Evolutionary conservation across 1,140 invertebrate species (phyloP).

Genomic region (Vanessa atalanta): DNA sequence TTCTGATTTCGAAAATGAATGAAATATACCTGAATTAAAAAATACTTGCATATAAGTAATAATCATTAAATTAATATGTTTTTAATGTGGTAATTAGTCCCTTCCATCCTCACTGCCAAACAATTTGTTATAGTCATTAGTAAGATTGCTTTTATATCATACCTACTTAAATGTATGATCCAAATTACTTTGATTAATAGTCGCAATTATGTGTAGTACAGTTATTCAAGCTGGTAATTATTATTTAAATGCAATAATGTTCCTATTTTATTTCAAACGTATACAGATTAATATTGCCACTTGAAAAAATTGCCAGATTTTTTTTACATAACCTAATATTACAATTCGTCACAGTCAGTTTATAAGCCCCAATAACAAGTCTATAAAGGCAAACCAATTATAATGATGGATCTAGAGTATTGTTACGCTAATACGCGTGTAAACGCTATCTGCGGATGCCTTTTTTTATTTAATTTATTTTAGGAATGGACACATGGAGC

Average conservation of each 20-base stretch:
- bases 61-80: constrained; percentile 3
- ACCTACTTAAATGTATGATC: neutral
- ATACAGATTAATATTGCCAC: no score
- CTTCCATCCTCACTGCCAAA: neutral
- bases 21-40: neutral
- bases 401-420: no score
- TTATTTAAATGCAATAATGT: neutral
- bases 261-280: neutral
- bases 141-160: neutral
- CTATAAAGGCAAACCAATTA: no score
- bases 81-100: constrained; percentile 2
- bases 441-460: no score
- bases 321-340: no score
- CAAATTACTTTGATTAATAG: neutral
- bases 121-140: constrained; percentile 8
- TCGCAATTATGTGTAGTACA: neutral
- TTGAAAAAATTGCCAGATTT: no score
- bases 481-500: no score
- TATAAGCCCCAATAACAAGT: no score
- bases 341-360: no score
- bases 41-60: neutral
- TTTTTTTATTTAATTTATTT: no score
- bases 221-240: neutral
- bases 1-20: neutral
- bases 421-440: no score